A percentile compares a stretch with the other conserved stretches of the same genome.
Evolutionary conservation across 2,888 invertebrate species (phyloP).

Genomic region (Melinaea menophilus): DNA sequence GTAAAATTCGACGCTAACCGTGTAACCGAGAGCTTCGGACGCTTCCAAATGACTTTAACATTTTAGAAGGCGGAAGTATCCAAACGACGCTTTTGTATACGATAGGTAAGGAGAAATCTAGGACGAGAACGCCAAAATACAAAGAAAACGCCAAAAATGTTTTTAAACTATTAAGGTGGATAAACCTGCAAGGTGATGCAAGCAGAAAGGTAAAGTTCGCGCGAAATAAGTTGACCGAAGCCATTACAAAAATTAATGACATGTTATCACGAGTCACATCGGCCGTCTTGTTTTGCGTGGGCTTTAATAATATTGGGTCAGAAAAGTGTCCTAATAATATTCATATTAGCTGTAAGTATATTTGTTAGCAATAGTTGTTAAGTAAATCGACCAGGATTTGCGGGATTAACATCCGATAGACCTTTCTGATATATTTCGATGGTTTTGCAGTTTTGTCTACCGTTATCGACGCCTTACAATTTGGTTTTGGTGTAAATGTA

Average conservation of each 20-base stretch:
- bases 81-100: slow-evolving; percentile 37
- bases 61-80: slow-evolving; percentile 8
- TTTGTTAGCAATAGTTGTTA: slow-evolving; percentile 13
- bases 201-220: slow-evolving; percentile 4
- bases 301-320: slow-evolving; percentile 5
- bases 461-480: slow-evolving; percentile 13
- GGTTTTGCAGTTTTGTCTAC: slow-evolving; percentile 15
- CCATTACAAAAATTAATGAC: background rate
- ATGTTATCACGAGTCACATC: background rate
- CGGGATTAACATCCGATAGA: slow-evolving; percentile 1
- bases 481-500: slow-evolving; percentile 1
- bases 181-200: background rate
- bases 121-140: slow-evolving; percentile 8
- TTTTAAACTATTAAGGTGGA: background rate
- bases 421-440: slow-evolving; percentile 1
- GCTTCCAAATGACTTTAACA: slow-evolving; percentile 1
- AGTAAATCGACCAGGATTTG: slow-evolving; percentile 8
- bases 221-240: background rate
- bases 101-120: slow-evolving; percentile 29
- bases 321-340: slow-evolving; percentile 14
- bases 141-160: slow-evolving; percentile 10
- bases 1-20: too few relatives aligned
- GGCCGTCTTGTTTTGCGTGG: background rate
- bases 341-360: slow-evolving; percentile 24
- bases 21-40: slow-evolving; percentile 6